Percentiles rank a stretch among this genome's conserved stretches.
Conservation (phyloP, 2,797 vertebrate genomes). For the Leontocebus nigricollis region DNA sequence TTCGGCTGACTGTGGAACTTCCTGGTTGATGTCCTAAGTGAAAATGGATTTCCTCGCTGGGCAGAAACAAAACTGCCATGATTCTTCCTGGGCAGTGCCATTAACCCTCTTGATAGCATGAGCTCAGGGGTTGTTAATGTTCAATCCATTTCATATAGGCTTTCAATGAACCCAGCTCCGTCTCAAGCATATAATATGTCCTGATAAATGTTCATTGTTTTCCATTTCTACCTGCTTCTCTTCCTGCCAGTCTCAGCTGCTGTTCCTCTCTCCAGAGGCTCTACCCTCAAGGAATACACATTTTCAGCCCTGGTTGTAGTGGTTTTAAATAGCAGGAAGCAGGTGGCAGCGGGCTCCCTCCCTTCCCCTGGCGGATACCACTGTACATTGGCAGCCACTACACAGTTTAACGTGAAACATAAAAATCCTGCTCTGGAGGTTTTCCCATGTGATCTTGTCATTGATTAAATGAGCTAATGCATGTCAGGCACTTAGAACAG, state of each 20-base stretch:
- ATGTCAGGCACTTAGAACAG: neutral
- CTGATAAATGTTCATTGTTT: neutral
- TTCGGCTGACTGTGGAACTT: neutral
- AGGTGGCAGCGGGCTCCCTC: neutral
- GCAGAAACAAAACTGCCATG: slow-evolving; percentile 35
- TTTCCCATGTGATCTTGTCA: neutral
- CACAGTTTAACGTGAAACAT: neutral
- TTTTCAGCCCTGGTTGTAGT: neutral
- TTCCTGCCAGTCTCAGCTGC: neutral
- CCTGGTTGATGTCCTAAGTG: slow-evolving; percentile 46
- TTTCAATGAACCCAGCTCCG: neutral
- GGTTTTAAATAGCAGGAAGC: slow-evolving; percentile 12
- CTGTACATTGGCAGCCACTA: neutral
- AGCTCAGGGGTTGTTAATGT: slow-evolving; percentile 52
- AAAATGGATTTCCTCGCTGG: slow-evolving; percentile 53
- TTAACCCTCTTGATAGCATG: slow-evolving; percentile 45
- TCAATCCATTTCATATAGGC: neutral
- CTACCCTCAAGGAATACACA: neutral
- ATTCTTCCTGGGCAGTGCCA: slow-evolving; percentile 46
- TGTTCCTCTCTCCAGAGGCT: neutral
- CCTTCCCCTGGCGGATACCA: neutral
- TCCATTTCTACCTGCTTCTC: neutral
- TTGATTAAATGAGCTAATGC: slow-evolving; percentile 53
- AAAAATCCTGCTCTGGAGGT: neutral
- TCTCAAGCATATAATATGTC: neutral